phyloP scores from a whole-genome alignment of 1,140 invertebrate genomes.

The Hyposmocoma kahamanoa region DNA sequence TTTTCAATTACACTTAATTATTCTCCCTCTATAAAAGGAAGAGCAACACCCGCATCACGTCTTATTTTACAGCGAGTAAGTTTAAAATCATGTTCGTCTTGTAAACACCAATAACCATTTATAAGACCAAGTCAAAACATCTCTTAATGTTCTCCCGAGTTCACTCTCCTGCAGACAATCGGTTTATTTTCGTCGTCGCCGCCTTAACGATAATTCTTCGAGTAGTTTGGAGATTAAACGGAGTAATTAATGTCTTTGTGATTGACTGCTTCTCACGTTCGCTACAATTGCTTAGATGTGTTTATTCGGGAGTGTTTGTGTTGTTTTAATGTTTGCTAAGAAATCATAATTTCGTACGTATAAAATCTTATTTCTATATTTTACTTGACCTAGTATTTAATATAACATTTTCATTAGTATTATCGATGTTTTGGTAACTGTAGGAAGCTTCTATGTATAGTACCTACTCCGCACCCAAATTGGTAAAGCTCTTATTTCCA shows the following conservation, averaged over 20 bases:
- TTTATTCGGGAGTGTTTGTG: too few species aligned
- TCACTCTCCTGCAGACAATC: slow-evolving; percentile 37
- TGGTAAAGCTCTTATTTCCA: too few species aligned
- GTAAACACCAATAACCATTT: slow-evolving; percentile 52
- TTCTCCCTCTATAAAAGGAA: too few species aligned
- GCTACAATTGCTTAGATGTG: slow-evolving; percentile 31
- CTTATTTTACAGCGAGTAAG: too few species aligned
- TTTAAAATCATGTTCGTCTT: slow-evolving; percentile 35
- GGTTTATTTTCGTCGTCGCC: slow-evolving; percentile 53
- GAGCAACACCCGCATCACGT: too few species aligned
- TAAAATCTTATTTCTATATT: too few species aligned
- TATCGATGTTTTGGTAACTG: too few species aligned
- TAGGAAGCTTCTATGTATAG: too few species aligned
- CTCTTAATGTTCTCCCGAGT: slow-evolving; percentile 6
- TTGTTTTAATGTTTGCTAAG: too few species aligned
- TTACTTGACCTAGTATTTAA: neutral
- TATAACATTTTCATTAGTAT: neutral
- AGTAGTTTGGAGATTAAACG: slow-evolving; percentile 45
- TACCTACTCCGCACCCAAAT: too few species aligned
- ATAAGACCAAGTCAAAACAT: slow-evolving; percentile 60
- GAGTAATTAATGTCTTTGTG: slow-evolving; percentile 52
- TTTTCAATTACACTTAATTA: too few species aligned
- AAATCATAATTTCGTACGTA: slow-evolving; percentile 19
- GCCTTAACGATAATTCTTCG: slow-evolving; percentile 32
- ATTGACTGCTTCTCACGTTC: slow-evolving; percentile 49